Conservation (phyloP, 2,888 invertebrate species). For the Nomada ruficornis region DNA sequence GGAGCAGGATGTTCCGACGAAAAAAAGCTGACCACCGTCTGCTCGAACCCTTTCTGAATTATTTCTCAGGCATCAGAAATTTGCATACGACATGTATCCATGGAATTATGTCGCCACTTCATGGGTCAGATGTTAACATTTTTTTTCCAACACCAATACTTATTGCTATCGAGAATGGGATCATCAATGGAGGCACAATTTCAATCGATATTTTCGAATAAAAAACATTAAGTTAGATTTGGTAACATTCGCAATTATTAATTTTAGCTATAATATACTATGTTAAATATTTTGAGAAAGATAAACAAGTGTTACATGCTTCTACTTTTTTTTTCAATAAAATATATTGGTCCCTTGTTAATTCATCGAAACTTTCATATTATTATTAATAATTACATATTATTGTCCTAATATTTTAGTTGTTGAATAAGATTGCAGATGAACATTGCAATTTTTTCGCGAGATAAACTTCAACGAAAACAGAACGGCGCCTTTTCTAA, state of each 20-base stretch:
- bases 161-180: constrained; percentile 22
- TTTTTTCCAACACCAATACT: constrained; percentile 46
- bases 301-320: not conserved
- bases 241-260: not conserved
- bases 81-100: constrained; percentile 67
- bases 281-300: not conserved
- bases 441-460: constrained; percentile 3
- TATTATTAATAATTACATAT: not conserved
- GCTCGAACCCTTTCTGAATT: constrained; percentile 68
- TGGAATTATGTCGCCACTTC: constrained; percentile 36
- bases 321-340: not conserved
- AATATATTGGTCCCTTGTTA: not conserved
- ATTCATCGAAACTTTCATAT: not conserved
- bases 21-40: constrained; percentile 77
- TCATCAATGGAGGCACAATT: not conserved
- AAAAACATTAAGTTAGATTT: not conserved
- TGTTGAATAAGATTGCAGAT: not conserved
- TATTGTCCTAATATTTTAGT: not conserved
- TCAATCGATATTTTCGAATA: not conserved
- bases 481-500: constrained; percentile 32
- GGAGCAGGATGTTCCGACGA: constrained; percentile 74
- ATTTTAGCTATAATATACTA: not conserved
- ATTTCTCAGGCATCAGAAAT: constrained; percentile 68
- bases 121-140: constrained; percentile 44
- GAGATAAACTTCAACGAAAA: constrained; percentile 44